A percentile compares a stretch with the other conserved stretches of the same genome.
phyloP scores from a whole-genome alignment of 2,113 vertebrate genomes.

The Chauna torquata region DNA sequence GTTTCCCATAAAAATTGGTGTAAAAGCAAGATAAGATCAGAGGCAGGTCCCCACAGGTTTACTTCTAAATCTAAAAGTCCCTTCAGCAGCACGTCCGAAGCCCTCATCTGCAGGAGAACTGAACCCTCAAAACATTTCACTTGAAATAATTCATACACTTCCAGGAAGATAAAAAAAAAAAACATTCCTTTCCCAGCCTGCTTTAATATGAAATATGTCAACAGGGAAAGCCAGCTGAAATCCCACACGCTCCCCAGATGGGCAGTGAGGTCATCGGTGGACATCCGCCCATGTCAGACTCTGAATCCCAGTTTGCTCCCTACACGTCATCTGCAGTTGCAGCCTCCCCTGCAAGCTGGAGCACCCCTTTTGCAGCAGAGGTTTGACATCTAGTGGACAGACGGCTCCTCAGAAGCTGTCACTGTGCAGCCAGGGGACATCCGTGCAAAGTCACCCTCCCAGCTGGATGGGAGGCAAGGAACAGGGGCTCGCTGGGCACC shows the following conservation, averaged over 20 bases:
- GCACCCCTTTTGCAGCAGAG: neutral
- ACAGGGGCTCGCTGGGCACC: too few relatives aligned
- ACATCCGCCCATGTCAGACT: neutral
- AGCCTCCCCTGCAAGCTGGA: neutral
- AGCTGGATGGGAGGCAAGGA: neutral
- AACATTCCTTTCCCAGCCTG: neutral
- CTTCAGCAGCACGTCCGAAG: neutral
- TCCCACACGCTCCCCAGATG: neutral
- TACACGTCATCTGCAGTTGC: neutral
- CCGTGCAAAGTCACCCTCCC: neutral
- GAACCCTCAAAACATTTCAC: neutral
- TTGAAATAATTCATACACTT: neutral
- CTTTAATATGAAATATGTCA: neutral
- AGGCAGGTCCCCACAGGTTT: neutral
- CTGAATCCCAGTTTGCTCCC: neutral
- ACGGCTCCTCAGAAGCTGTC: neutral
- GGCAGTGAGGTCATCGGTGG: neutral
- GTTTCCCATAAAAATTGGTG: neutral
- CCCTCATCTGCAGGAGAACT: neutral
- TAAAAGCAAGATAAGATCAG: neutral
- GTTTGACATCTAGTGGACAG: constrained; percentile 15
- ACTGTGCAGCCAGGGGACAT: neutral
- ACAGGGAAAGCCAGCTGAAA: neutral
- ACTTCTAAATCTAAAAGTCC: neutral
- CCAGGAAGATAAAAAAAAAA: neutral